Evolutionary conservation across 2,888 invertebrate species (phyloP).

Genomic region (Caenorhabditis imperialis): DNA sequence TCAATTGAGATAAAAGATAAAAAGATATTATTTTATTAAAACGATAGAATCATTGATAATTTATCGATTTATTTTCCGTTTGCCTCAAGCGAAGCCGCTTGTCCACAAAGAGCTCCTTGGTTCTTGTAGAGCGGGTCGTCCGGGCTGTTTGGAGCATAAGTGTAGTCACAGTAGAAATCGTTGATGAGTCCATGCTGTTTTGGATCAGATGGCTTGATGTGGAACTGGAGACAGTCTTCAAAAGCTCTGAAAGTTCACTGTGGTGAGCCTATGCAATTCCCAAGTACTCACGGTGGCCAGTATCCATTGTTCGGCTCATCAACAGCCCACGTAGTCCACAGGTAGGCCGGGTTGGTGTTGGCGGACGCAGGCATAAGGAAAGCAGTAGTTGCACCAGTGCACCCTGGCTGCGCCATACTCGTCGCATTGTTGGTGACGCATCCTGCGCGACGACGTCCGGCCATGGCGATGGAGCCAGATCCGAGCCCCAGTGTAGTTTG

Average conservation of each 20-base stretch:
- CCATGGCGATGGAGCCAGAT: constrained; percentile 10
- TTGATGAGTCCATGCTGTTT: constrained; percentile 9
- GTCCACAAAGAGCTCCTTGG: constrained; percentile 30
- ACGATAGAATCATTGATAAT: too few relatives aligned
- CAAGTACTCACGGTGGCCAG: constrained; percentile 23
- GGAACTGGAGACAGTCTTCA: constrained; percentile 26
- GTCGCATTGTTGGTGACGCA: neutral
- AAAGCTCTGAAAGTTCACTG: neutral
- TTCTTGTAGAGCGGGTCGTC: constrained; percentile 8
- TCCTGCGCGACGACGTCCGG: neutral
- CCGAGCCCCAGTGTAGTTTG: neutral
- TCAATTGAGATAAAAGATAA: too few relatives aligned
- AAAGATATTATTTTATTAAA: too few relatives aligned
- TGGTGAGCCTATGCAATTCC: neutral
- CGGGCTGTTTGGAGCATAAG: neutral
- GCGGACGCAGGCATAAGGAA: constrained; percentile 11
- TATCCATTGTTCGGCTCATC: constrained; percentile 9
- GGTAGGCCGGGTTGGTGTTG: constrained; percentile 14
- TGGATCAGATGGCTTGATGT: neutral
- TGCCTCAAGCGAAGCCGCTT: neutral
- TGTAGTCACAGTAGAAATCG: constrained; percentile 12
- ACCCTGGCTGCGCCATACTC: neutral
- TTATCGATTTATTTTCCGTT: neutral
- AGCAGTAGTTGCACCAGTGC: constrained; percentile 1
- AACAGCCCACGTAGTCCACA: constrained; percentile 21